phyloP scores from a whole-genome alignment of 2,113 vertebrate species.

The Camelus bactrianus region DNA sequence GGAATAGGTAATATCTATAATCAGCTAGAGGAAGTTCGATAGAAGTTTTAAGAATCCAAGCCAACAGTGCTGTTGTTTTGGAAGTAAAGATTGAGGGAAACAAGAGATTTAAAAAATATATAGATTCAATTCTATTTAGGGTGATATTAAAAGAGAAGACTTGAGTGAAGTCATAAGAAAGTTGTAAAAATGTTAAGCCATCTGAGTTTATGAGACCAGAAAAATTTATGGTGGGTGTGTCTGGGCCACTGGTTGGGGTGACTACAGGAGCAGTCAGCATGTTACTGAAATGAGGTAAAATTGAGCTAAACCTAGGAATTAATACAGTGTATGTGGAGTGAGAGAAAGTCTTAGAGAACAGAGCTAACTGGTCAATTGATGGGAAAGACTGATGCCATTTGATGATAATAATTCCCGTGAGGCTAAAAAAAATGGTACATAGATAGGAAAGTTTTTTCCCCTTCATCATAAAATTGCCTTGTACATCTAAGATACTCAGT shows the following conservation, averaged over 20 bases:
- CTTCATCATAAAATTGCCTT: not conserved
- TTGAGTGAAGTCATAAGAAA: not conserved
- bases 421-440: not conserved
- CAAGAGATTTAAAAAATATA: not conserved
- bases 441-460: not conserved
- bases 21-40: not conserved
- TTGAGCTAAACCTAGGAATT: not conserved
- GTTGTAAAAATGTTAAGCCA: not conserved
- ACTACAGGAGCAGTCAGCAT: not conserved
- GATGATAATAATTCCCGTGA: not conserved
- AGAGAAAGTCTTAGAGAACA: not conserved
- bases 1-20: not conserved
- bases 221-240: not conserved
- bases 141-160: not conserved
- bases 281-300: not conserved
- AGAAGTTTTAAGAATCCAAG: conserved; percentile 31
- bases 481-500: not conserved
- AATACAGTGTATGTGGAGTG: not conserved
- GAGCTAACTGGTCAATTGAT: not conserved
- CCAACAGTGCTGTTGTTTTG: not conserved
- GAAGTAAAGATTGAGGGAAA: not conserved
- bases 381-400: not conserved
- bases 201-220: not conserved
- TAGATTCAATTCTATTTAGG: conserved; percentile 7
- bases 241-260: not conserved